Evolutionary conservation across 2,113 vertebrate species (phyloP).

Genomic region (Caretta caretta): DNA sequence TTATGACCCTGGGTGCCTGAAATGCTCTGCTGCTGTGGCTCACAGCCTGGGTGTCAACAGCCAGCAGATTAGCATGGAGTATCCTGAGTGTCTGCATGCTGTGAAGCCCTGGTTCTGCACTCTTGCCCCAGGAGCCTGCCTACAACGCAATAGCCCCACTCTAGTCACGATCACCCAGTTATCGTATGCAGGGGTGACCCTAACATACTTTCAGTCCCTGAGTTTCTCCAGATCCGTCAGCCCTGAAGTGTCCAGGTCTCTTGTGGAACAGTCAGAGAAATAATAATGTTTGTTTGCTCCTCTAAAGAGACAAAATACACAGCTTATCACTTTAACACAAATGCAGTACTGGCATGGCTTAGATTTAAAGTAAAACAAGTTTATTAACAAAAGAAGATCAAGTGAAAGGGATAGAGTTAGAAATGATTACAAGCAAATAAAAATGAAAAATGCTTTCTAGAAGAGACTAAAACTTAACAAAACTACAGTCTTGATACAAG

Average conservation of each 20-base stretch:
- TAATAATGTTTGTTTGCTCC: too few relatives aligned
- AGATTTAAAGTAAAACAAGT: too few relatives aligned
- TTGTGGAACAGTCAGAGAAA: too few relatives aligned
- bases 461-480: background rate
- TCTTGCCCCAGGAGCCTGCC: background rate
- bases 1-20: background rate
- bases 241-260: too few relatives aligned
- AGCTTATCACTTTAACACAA: too few relatives aligned
- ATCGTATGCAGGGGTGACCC: background rate
- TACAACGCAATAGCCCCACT: background rate
- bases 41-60: background rate
- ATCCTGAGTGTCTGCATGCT: background rate
- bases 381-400: too few relatives aligned
- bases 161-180: background rate
- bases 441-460: background rate
- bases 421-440: background rate
- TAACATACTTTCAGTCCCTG: too few relatives aligned
- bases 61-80: background rate
- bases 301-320: too few relatives aligned
- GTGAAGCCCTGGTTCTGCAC: background rate
- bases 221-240: too few relatives aligned
- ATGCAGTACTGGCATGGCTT: too few relatives aligned
- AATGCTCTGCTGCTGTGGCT: background rate
- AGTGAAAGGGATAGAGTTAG: background rate
- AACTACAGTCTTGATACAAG: background rate